Evolutionary conservation across 2,797 vertebrate genomes (phyloP).

Genomic region (Gadopsis marmoratus): DNA sequence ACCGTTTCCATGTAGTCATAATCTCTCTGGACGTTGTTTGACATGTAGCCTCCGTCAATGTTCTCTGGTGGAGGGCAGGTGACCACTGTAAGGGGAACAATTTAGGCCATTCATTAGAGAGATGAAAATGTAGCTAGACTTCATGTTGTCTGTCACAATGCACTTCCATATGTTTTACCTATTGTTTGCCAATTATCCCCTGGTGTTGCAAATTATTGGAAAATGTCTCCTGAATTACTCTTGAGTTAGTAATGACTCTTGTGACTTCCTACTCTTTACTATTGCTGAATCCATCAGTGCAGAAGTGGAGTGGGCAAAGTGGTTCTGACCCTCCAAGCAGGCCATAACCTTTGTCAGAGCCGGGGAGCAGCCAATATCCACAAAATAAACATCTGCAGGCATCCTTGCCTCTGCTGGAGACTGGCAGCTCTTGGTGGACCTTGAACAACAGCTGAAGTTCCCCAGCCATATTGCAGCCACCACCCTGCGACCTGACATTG

Average conservation of each 20-base stretch:
- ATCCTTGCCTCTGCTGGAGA: no score
- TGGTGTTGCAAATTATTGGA: not conserved
- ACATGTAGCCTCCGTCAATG: slow-evolving; percentile 88
- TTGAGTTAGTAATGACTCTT: not conserved
- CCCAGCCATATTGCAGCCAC: no score
- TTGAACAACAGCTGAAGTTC: no score
- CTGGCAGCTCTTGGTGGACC: no score
- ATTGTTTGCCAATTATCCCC: not conserved
- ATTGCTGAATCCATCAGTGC: no score
- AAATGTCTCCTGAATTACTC: not conserved
- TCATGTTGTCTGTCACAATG: not conserved
- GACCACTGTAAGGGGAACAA: slow-evolving; percentile 80
- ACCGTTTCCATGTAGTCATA: slow-evolving; percentile 85
- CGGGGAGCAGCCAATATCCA: no score
- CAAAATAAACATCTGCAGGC: no score
- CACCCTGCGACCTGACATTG: no score
- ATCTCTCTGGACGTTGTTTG: slow-evolving; percentile 60
- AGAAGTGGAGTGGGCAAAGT: no score
- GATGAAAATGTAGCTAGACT: not conserved
- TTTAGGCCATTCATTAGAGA: not conserved
- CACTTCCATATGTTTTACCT: not conserved
- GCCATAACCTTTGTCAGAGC: no score
- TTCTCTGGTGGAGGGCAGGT: slow-evolving; percentile 86
- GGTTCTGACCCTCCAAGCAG: no score
- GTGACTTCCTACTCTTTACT: not conserved